Percentiles rank a stretch among this genome's conserved stretches.
These are phyloP conservation scores for Hedya salicella DNA, from an alignment of 2,888 invertebrate genomes.

Conservation along the genomic window DNA sequence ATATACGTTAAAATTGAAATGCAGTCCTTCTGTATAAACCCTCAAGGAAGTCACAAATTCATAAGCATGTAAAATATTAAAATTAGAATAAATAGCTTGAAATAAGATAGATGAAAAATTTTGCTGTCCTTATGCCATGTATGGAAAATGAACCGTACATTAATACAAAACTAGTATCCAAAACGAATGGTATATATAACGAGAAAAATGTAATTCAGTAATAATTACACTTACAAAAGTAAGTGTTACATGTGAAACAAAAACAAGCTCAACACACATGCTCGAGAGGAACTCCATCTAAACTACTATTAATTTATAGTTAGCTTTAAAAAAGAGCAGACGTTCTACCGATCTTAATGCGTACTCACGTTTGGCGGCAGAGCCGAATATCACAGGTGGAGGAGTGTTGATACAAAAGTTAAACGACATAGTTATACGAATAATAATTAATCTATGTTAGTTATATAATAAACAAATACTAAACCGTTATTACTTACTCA, in stretches of 20 bases:
- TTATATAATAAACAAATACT: constrained; percentile 9
- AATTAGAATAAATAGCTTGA: too few relatives aligned
- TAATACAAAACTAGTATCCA: too few relatives aligned
- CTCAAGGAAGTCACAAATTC: too few relatives aligned
- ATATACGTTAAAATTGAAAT: too few relatives aligned
- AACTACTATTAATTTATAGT: neutral
- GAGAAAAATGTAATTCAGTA: too few relatives aligned
- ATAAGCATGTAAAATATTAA: too few relatives aligned
- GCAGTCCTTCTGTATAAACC: too few relatives aligned
- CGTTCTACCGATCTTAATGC: neutral
- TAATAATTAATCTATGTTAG: constrained; percentile 4
- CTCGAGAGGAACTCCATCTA: neutral
- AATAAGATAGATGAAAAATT: too few relatives aligned
- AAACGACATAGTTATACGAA: constrained; percentile 66
- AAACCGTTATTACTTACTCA: constrained; percentile 40
- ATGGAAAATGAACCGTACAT: too few relatives aligned
- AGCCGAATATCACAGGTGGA: constrained; percentile 75
- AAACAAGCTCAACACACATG: neutral
- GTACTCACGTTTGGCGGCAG: constrained; percentile 85
- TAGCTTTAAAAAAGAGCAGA: neutral
- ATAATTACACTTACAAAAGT: too few relatives aligned
- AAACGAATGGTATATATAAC: too few relatives aligned
- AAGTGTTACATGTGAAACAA: neutral
- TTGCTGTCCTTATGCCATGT: too few relatives aligned
- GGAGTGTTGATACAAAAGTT: constrained; percentile 69